A percentile compares a stretch with the other conserved stretches of the same genome.
These are phyloP conservation scores for Drosophila barbarae DNA, from an alignment of 2,888 invertebrate species.

Conservation along the genomic window DNA sequence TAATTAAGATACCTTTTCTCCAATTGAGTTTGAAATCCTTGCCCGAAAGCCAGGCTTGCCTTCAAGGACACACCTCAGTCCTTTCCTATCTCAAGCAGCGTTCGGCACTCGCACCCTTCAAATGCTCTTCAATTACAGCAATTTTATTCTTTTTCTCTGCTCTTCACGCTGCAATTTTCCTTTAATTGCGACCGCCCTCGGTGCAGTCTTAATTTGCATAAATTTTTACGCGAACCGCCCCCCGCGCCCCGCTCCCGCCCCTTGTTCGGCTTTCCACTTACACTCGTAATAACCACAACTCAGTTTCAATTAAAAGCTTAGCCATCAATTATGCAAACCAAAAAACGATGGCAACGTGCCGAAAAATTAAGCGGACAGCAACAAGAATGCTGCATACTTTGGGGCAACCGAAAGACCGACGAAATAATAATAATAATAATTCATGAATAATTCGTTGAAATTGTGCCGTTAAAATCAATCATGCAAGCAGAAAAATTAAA, in stretches of 20 bases:
- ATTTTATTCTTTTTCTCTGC: constrained; percentile 28
- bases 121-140: constrained; percentile 38
- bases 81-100: constrained; percentile 25
- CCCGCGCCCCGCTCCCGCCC: background rate
- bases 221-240: constrained; percentile 17
- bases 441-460: constrained; percentile 14
- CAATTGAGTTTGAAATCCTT: background rate
- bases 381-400: constrained; percentile 13
- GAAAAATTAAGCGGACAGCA: constrained; percentile 12
- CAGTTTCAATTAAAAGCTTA: constrained; percentile 63
- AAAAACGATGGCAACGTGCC: constrained; percentile 17
- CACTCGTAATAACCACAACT: constrained; percentile 38
- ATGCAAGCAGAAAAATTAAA: constrained; percentile 19
- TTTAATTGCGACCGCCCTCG: constrained; percentile 32
- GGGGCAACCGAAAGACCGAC: background rate
- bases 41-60: background rate
- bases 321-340: constrained; percentile 50
- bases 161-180: constrained; percentile 31
- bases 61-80: constrained; percentile 27
- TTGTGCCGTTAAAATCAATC: constrained; percentile 39
- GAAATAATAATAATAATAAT: constrained; percentile 21
- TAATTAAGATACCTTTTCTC: constrained; percentile 3
- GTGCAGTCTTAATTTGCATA: constrained; percentile 46
- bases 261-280: constrained; percentile 22
- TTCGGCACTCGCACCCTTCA: constrained; percentile 36